Percentiles rank a stretch among this genome's conserved stretches.
Conservation (phyloP, 2,888 invertebrate species). For the Biston stratarius region DNA sequence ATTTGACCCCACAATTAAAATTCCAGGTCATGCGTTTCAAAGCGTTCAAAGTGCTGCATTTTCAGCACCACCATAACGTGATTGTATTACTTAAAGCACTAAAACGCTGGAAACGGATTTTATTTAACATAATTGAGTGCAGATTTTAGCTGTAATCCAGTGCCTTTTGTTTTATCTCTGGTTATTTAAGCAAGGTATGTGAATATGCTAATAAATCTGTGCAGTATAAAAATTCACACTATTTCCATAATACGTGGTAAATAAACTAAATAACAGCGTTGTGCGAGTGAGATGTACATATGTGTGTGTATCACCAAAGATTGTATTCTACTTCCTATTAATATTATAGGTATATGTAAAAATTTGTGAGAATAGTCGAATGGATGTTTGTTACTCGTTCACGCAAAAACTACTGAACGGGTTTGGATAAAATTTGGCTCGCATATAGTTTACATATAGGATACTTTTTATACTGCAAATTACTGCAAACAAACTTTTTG, state of each 20-base stretch:
- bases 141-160: conserved; percentile 31
- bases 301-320: too few relatives aligned
- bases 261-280: neutral
- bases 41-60: conserved; percentile 28
- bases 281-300: too few relatives aligned
- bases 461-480: too few relatives aligned
- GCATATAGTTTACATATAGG: too few relatives aligned
- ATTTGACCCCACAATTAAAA: conserved; percentile 10
- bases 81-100: conserved; percentile 27
- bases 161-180: conserved; percentile 25
- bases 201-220: conserved; percentile 15
- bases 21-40: conserved; percentile 17
- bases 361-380: too few relatives aligned
- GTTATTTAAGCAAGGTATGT: conserved; percentile 10
- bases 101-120: conserved; percentile 33
- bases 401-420: too few relatives aligned
- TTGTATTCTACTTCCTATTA: too few relatives aligned
- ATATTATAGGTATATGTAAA: too few relatives aligned
- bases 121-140: conserved; percentile 37
- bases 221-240: neutral
- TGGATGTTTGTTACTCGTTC: too few relatives aligned
- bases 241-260: neutral
- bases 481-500: too few relatives aligned
- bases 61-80: conserved; percentile 19
- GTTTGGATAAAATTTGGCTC: too few relatives aligned